These are phyloP conservation scores for Sthenelais limicola DNA, from an alignment of 2,888 invertebrate species.

Conservation along the genomic window DNA sequence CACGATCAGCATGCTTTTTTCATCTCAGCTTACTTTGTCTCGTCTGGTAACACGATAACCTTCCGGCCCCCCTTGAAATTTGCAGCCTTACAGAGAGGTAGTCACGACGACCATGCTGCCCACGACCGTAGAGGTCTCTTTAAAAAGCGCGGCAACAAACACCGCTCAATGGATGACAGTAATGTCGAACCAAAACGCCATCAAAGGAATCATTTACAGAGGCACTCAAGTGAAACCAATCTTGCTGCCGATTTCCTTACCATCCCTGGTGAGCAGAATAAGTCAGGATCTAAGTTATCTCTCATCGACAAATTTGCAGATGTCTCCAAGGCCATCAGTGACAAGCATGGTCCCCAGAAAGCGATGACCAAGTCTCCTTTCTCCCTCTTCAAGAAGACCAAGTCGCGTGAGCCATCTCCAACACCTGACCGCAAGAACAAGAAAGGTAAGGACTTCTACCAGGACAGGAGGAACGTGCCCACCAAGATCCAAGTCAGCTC, in stretches of 20 bases:
- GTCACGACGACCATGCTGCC: slow-evolving; percentile 39
- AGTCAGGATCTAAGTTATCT: slow-evolving; percentile 59
- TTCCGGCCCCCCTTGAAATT: slow-evolving; percentile 15
- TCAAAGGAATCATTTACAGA: slow-evolving; percentile 32
- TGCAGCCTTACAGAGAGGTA: slow-evolving; percentile 29
- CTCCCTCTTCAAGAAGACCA: slow-evolving; percentile 76
- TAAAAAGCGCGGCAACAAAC: slow-evolving; percentile 56
- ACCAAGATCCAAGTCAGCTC: slow-evolving; percentile 36
- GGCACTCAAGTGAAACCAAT: slow-evolving; percentile 73
- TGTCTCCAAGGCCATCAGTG: slow-evolving; percentile 51
- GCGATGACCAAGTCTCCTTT: slow-evolving; percentile 90
- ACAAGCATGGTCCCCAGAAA: slow-evolving; percentile 36
- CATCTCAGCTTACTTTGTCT: neutral
- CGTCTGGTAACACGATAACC: slow-evolving; percentile 33
- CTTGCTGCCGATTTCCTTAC: slow-evolving; percentile 50
- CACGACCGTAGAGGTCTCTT: slow-evolving; percentile 57
- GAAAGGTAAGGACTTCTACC: slow-evolving; percentile 75
- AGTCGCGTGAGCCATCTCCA: slow-evolving; percentile 79
- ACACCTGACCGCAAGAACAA: slow-evolving; percentile 76
- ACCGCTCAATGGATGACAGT: slow-evolving; percentile 72
- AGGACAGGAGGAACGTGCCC: slow-evolving; percentile 21
- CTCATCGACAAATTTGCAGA: slow-evolving; percentile 63
- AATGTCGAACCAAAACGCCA: slow-evolving; percentile 35
- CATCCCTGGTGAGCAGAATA: slow-evolving; percentile 58
- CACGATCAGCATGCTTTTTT: slow-evolving; percentile 7